Percentiles rank a stretch among this genome's conserved stretches.
Conservation (phyloP, 2,888 invertebrate species). For the Spodoptera exigua region DNA sequence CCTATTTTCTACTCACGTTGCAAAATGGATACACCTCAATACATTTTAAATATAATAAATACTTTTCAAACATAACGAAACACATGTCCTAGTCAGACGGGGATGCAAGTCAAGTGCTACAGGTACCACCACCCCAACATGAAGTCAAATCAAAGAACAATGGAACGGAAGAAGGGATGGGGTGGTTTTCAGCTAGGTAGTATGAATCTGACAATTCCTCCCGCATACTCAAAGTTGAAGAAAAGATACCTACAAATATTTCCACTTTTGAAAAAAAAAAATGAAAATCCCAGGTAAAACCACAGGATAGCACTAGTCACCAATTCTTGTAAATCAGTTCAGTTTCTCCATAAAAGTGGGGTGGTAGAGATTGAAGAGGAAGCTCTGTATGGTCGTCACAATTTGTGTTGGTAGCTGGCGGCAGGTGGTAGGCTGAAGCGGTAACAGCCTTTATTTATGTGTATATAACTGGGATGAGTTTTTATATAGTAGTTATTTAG, state of each 20-base stretch:
- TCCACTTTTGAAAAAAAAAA: too few species aligned
- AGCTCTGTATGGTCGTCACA: constrained; percentile 36
- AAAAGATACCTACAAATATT: too few species aligned
- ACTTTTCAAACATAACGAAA: constrained; percentile 9
- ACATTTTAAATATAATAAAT: too few species aligned
- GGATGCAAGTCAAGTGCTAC: too few species aligned
- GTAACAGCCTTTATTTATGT: constrained; percentile 24
- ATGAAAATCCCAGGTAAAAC: constrained; percentile 36
- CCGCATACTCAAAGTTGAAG: too few species aligned
- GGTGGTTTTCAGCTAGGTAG: too few species aligned
- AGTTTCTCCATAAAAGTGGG: constrained; percentile 46
- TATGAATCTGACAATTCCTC: too few species aligned
- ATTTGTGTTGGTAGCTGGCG: constrained; percentile 44
- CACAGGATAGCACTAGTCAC: constrained; percentile 28
- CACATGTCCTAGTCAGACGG: too few species aligned
- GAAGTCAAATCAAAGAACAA: too few species aligned
- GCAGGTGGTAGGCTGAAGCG: constrained; percentile 47
- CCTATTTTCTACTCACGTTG: not conserved
- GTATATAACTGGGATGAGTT: constrained; percentile 26
- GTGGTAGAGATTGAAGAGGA: constrained; percentile 33
- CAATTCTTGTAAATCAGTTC: constrained; percentile 41
- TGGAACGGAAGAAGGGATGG: too few species aligned
- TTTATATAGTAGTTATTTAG: constrained; percentile 24
- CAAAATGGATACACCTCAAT: not conserved
- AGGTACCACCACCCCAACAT: too few species aligned